Percentiles rank a stretch among this genome's conserved stretches.
phyloP scores from a whole-genome alignment of 2,888 invertebrate species.

The Seladonia tumulorum region DNA sequence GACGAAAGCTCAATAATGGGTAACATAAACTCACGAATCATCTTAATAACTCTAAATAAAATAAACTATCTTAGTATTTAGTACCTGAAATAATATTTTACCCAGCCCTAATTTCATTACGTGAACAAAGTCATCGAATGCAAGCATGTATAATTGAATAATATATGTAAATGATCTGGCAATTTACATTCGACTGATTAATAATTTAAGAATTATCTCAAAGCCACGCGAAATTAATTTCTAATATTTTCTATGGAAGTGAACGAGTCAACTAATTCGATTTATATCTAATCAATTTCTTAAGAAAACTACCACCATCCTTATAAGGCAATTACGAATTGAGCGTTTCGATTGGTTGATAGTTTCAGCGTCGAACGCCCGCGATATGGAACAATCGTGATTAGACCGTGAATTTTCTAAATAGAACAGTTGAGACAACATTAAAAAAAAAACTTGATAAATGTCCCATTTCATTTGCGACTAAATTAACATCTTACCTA shows the following conservation, averaged over 20 bases:
- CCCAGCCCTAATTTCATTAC: background rate
- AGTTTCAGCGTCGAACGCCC: background rate
- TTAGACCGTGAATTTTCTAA: background rate
- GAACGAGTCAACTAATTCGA: background rate
- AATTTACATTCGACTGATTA: background rate
- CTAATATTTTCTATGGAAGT: background rate
- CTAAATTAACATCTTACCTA: background rate
- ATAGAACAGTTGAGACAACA: background rate
- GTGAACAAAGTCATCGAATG: background rate
- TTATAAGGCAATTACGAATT: background rate
- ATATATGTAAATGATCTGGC: background rate
- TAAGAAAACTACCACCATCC: background rate
- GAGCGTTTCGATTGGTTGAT: background rate
- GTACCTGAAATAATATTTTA: slow-evolving; percentile 3
- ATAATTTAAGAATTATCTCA: background rate
- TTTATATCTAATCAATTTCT: background rate
- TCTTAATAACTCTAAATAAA: background rate
- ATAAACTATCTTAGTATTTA: background rate
- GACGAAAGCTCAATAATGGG: background rate
- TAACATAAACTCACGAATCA: background rate
- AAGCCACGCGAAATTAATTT: background rate
- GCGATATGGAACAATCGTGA: background rate
- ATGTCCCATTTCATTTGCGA: background rate
- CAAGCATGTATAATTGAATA: background rate
- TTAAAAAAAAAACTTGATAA: background rate